A percentile compares a stretch with the other conserved stretches of the same genome.
These are phyloP conservation scores for Tiliqua scincoides DNA, from an alignment of 2,113 vertebrate species.

Conservation along the genomic window DNA sequence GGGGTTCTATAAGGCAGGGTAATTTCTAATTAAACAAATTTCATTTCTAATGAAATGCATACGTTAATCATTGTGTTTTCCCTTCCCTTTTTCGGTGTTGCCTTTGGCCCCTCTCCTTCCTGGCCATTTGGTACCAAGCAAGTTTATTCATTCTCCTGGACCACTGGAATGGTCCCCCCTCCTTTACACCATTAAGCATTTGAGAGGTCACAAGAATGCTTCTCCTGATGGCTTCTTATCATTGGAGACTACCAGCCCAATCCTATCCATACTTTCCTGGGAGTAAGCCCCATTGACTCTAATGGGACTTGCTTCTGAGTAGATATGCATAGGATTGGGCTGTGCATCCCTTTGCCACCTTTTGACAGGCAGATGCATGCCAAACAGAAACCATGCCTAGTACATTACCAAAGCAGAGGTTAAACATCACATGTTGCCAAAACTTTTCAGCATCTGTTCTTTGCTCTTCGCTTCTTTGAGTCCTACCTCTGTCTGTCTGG, in stretches of 20 bases:
- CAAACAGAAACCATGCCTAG: background rate
- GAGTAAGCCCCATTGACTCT: too few relatives aligned
- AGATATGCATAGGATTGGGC: too few relatives aligned
- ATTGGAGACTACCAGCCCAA: too few relatives aligned
- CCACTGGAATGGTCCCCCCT: background rate
- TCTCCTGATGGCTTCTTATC: too few relatives aligned
- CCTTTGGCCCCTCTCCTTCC: background rate
- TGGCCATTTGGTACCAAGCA: background rate
- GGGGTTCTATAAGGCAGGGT: background rate
- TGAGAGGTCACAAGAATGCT: background rate
- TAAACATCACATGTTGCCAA: background rate
- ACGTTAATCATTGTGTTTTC: background rate
- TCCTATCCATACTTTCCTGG: too few relatives aligned
- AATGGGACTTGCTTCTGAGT: too few relatives aligned
- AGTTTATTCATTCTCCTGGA: too few relatives aligned
- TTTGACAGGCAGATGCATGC: too few relatives aligned
- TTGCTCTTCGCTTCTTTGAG: background rate
- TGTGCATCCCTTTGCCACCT: too few relatives aligned
- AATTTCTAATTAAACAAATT: background rate
- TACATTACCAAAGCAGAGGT: background rate
- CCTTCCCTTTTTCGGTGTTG: background rate
- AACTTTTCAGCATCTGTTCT: background rate
- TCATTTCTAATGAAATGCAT: background rate
- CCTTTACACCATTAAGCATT: background rate
- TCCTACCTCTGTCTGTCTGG: background rate